Conservation (phyloP, 2,797 vertebrate genomes). For the Octomys mimax region DNA sequence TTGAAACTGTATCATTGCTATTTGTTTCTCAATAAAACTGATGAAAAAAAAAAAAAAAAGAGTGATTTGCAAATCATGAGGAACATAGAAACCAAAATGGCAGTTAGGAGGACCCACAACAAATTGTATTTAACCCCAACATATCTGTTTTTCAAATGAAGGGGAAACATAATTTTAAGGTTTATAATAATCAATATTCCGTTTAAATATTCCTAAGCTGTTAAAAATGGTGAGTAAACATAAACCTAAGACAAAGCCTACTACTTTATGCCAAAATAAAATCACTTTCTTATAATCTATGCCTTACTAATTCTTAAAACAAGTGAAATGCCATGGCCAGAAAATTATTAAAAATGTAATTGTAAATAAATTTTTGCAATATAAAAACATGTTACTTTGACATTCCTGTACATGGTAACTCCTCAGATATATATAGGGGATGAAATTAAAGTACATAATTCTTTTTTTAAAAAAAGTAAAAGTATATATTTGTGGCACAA, state of each 20-base stretch:
- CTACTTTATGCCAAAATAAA: background rate
- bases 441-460: background rate
- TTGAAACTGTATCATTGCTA: too few relatives aligned
- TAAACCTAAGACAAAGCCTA: background rate
- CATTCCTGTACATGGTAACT: background rate
- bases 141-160: background rate
- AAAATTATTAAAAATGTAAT: conserved; percentile 30
- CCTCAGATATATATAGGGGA: background rate
- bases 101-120: background rate
- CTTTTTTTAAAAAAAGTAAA: background rate
- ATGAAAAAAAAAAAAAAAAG: too few relatives aligned
- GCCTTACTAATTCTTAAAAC: background rate
- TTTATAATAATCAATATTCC: background rate
- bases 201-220: background rate
- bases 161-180: background rate
- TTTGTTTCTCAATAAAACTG: too few relatives aligned
- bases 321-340: background rate
- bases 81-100: background rate
- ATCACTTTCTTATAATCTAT: background rate
- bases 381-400: background rate
- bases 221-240: background rate
- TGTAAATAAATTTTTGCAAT: conserved; percentile 3
- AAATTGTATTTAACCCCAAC: background rate
- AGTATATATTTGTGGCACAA: background rate
- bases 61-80: background rate